These are phyloP conservation scores for Eilema depressum DNA, from an alignment of 2,888 invertebrate genomes.

Conservation along the genomic window DNA sequence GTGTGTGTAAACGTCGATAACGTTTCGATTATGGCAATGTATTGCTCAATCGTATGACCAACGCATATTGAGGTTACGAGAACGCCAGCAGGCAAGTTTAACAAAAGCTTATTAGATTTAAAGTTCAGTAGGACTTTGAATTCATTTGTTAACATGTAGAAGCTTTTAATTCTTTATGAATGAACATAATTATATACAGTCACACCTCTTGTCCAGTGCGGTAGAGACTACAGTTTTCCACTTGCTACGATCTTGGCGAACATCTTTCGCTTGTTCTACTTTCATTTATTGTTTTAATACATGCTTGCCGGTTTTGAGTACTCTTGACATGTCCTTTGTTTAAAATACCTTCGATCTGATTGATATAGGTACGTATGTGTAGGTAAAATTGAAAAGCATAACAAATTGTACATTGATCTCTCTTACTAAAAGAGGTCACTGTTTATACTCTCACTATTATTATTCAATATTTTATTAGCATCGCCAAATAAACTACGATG, in stretches of 20 bases:
- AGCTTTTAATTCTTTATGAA: neutral
- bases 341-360: no score
- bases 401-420: neutral
- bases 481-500: no score
- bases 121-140: conserved; percentile 2
- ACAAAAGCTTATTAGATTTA: conserved; percentile 20
- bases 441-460: neutral
- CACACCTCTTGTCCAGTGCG: no score
- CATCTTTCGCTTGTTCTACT: no score
- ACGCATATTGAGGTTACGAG: conserved; percentile 50
- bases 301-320: no score
- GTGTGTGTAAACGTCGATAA: conserved; percentile 64
- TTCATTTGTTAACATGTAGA: conserved; percentile 7
- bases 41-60: conserved; percentile 45
- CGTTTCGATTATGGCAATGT: conserved; percentile 55
- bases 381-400: no score
- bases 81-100: conserved; percentile 37
- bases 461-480: neutral
- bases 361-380: no score
- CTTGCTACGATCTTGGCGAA: no score
- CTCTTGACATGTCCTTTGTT: no score
- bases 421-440: neutral
- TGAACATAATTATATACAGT: no score
- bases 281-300: no score
- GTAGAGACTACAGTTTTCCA: no score